phyloP scores from a whole-genome alignment of 2,888 invertebrate genomes.

The Crocallis elinguaria region DNA sequence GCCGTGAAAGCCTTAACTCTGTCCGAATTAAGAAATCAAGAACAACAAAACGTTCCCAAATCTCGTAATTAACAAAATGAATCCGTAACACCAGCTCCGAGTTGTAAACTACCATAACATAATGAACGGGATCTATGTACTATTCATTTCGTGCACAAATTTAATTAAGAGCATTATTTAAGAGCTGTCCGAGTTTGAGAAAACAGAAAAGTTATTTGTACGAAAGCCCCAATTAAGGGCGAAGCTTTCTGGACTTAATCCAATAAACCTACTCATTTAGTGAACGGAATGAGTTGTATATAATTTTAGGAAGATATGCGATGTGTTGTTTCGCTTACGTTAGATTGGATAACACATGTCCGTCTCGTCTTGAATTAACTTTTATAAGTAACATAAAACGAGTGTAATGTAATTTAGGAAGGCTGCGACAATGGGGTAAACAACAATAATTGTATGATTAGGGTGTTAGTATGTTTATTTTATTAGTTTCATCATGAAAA shows the following conservation, averaged over 20 bases:
- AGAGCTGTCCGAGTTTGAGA: conserved; percentile 80
- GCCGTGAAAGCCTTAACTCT: too few relatives aligned
- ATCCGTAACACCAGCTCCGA: conserved; percentile 25
- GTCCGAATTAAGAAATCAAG: conserved; percentile 9
- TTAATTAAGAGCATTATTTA: conserved; percentile 79
- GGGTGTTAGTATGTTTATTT: too few relatives aligned
- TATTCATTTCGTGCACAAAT: conserved; percentile 65
- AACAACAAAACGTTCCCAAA: conserved; percentile 36
- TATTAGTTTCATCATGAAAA: too few relatives aligned
- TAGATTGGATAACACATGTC: conserved; percentile 53
- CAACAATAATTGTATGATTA: too few relatives aligned
- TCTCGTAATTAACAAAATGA: conserved; percentile 30
- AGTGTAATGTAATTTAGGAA: too few relatives aligned
- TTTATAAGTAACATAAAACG: not conserved
- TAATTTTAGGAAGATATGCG: conserved; percentile 69
- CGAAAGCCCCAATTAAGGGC: conserved; percentile 83
- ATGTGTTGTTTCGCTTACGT: conserved; percentile 31
- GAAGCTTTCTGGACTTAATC: conserved; percentile 83
- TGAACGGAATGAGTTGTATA: conserved; percentile 81
- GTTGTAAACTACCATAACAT: conserved; percentile 27
- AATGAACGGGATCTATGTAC: conserved; percentile 45
- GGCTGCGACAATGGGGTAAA: not conserved
- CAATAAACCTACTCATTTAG: conserved; percentile 84
- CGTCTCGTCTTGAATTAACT: not conserved
- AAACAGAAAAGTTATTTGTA: conserved; percentile 82